Evolutionary conservation across 2,888 invertebrate species (phyloP).

Genomic region (Campoletis raptor): DNA sequence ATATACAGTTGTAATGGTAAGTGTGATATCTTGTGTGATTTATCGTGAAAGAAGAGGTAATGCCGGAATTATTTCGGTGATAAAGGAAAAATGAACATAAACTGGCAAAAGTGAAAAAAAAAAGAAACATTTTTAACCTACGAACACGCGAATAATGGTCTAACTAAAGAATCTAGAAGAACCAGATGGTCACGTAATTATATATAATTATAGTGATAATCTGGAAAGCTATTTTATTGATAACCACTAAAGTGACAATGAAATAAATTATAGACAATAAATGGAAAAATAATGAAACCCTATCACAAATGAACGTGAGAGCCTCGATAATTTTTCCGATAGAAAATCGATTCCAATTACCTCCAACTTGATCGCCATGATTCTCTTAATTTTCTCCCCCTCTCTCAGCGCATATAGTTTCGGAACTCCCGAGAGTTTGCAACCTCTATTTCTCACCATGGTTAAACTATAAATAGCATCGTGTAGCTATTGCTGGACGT

Average conservation of each 20-base stretch:
- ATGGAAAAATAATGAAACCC: not conserved
- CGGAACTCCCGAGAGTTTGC: constrained; percentile 63
- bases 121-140: not conserved
- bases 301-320: not conserved
- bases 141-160: not conserved
- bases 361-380: not conserved
- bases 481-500: constrained; percentile 73
- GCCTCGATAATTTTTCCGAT: not conserved
- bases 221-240: not conserved
- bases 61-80: not conserved
- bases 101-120: not conserved
- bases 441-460: constrained; percentile 72
- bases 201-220: not conserved
- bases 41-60: not conserved
- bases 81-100: not conserved
- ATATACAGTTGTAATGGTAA: not conserved
- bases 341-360: not conserved
- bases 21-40: not conserved
- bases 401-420: not conserved
- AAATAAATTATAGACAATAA: not conserved
- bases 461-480: constrained; percentile 70
- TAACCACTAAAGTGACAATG: not conserved
- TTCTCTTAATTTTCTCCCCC: not conserved
- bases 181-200: not conserved
- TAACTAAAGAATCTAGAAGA: not conserved